Percentiles rank a stretch among this genome's conserved stretches.
Evolutionary conservation across 2,113 vertebrate species (phyloP).

Genomic region (Leucopternis melanops): DNA sequence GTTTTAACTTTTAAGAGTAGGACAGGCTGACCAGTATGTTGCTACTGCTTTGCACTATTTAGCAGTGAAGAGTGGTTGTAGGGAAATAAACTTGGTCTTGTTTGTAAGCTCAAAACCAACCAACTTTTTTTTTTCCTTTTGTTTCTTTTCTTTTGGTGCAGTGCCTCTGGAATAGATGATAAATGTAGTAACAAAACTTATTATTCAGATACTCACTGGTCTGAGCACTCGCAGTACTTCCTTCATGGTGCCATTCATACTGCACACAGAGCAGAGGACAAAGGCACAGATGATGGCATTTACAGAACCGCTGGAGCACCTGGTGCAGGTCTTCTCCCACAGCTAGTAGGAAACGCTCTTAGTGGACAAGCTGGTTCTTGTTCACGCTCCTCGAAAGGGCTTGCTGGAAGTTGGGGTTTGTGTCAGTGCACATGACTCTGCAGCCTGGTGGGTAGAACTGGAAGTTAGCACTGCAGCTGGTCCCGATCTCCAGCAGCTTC

Average conservation of each 20-base stretch:
- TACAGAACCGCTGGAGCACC: slow-evolving; percentile 67
- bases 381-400: slow-evolving; percentile 64
- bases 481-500: slow-evolving; percentile 82
- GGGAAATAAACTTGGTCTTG: not conserved
- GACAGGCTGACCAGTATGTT: not conserved
- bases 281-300: slow-evolving; percentile 81
- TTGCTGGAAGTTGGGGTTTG: slow-evolving; percentile 76
- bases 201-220: slow-evolving; percentile 69
- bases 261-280: slow-evolving; percentile 78
- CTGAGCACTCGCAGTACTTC: slow-evolving; percentile 76
- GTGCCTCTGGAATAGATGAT: rapidly evolving
- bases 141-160: rapidly evolving
- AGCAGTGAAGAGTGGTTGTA: not conserved
- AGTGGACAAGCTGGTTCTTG: slow-evolving; percentile 73
- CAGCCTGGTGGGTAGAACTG: slow-evolving; percentile 76
- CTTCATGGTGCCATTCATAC: slow-evolving; percentile 54
- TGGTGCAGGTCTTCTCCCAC: slow-evolving; percentile 76
- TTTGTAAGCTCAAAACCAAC: not conserved
- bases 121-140: too few relatives aligned
- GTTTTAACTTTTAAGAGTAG: not conserved
- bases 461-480: slow-evolving; percentile 80
- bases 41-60: not conserved
- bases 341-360: slow-evolving; percentile 70
- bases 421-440: slow-evolving; percentile 78
- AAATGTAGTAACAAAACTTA: not conserved